Percentiles rank a stretch among this genome's conserved stretches.
These are phyloP conservation scores for Hypotaenidia philippensis DNA, from an alignment of 2,797 vertebrate species.

Conservation along the genomic window DNA sequence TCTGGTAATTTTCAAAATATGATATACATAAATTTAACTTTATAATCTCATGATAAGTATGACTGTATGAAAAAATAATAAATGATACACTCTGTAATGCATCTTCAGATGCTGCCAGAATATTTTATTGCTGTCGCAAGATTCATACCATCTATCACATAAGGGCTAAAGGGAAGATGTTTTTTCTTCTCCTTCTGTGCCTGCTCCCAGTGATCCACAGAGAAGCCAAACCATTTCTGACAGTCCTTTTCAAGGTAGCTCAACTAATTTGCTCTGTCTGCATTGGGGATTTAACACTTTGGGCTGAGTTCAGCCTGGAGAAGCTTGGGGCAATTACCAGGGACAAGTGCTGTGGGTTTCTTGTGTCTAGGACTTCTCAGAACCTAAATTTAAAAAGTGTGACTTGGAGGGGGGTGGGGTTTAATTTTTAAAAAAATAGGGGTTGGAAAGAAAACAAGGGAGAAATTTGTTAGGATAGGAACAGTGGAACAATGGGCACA, in stretches of 20 bases:
- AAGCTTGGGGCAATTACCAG: background rate
- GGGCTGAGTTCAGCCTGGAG: background rate
- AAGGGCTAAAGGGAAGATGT: background rate
- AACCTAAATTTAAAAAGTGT: background rate
- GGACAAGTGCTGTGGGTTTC: background rate
- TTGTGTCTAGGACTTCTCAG: background rate
- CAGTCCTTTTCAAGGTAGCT: background rate
- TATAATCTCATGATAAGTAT: slow-evolving; percentile 72
- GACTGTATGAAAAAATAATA: slow-evolving; percentile 70
- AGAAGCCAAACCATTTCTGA: background rate
- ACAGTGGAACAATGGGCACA: background rate
- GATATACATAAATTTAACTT: slow-evolving; percentile 81
- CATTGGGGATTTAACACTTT: background rate
- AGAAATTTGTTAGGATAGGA: background rate
- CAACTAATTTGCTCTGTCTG: background rate
- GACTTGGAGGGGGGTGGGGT: background rate
- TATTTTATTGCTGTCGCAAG: slow-evolving; percentile 49
- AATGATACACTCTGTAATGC: slow-evolving; percentile 58
- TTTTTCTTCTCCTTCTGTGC: background rate
- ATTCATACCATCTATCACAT: background rate
- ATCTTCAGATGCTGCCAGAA: slow-evolving; percentile 47
- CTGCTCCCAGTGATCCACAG: background rate
- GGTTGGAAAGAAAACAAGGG: background rate
- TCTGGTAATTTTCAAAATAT: slow-evolving; percentile 73
- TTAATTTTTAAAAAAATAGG: background rate